Evolutionary conservation across 2,797 vertebrate genomes (phyloP), one percentile per base, ranked within the genome.

Genomic region (Ctenochaetus hawaiiensis): DNA sequence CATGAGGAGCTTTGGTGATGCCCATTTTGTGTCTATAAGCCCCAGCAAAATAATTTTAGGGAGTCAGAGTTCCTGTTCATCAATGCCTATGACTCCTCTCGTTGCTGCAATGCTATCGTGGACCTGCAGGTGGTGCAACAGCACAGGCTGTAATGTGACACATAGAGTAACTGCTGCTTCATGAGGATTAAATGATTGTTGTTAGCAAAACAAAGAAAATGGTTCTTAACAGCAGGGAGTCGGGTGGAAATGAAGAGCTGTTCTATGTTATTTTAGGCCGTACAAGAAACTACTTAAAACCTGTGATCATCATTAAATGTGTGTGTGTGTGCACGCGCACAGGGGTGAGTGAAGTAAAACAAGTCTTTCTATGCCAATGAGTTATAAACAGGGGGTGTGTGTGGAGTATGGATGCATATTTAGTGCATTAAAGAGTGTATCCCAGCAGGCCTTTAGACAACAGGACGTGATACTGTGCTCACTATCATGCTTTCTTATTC

Each of bases 51-150:
- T 56, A 0, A 48, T 67, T 23, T 63, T 9, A 5, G 17, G 23
- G 14, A 48, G 43, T 49, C 10, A 0, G 12, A 53, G 6, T 53
- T 54, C 54, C 26, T 54, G 47, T 56, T 76, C 56, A 30, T 61
- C 62, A 26, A 3, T 48, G 26, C 34, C 58, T 16, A 17, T 58
- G 47, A 78, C 57, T 37, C 72, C 45, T 53, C 37, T 12, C n/a
- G 58, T 45, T 45, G 52, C 73, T 90, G 93, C 87, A 87, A 45
- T 93, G 64, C 91, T 88, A 61, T 75, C 57, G 30, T 41, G 72
- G 73, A 68, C 94, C 95, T 95, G 93, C 87, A 92, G 95, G 93
- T 94, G 95, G 95, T 92, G 94, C 92, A 92, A 91, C 85, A 90
- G 91, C 60, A 92, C 58, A 93, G 89, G 92, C 85, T 80, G 80